Evolutionary conservation across 2,888 invertebrate genomes (phyloP).

Genomic region (Arge pagana): DNA sequence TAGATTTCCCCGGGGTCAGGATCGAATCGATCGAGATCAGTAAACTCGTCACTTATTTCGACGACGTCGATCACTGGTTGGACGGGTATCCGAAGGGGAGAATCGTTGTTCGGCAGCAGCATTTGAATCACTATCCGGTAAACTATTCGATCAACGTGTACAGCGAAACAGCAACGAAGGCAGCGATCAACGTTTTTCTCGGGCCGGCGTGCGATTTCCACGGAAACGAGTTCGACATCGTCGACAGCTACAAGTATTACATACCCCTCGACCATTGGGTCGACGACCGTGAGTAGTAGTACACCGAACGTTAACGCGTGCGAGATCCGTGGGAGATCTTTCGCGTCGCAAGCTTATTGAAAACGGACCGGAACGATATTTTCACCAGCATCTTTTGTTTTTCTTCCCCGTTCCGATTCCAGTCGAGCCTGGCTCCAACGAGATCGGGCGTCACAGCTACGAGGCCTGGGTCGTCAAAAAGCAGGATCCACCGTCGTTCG

Average conservation of each 20-base stretch:
- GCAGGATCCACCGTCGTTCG: slow-evolving; percentile 19
- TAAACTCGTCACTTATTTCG: slow-evolving; percentile 71
- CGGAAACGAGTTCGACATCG: slow-evolving; percentile 60
- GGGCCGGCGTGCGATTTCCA: slow-evolving; percentile 71
- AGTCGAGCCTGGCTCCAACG: slow-evolving; percentile 54
- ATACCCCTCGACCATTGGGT: slow-evolving; percentile 62
- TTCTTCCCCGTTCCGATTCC: slow-evolving; percentile 13
- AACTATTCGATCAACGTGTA: slow-evolving; percentile 65
- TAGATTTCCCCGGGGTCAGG: slow-evolving; percentile 65
- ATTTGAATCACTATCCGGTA: slow-evolving; percentile 73
- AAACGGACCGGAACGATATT: neutral
- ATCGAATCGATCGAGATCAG: slow-evolving; percentile 68
- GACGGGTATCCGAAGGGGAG: slow-evolving; percentile 60
- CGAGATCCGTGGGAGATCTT: too few species aligned
- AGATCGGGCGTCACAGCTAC: slow-evolving; percentile 48
- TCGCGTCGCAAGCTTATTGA: too few species aligned
- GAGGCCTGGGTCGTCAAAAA: slow-evolving; percentile 36
- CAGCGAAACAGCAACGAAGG: slow-evolving; percentile 64
- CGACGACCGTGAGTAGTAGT: slow-evolving; percentile 37
- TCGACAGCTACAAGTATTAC: slow-evolving; percentile 66
- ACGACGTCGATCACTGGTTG: slow-evolving; percentile 66
- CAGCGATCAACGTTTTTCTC: slow-evolving; percentile 68
- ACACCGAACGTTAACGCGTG: neutral
- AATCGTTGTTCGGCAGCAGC: slow-evolving; percentile 68
- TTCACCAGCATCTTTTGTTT: neutral